Percentiles rank a stretch among this genome's conserved stretches.
These are phyloP conservation scores for Dynastes hyllus DNA, from an alignment of 2,888 invertebrate species.

Conservation along the genomic window DNA sequence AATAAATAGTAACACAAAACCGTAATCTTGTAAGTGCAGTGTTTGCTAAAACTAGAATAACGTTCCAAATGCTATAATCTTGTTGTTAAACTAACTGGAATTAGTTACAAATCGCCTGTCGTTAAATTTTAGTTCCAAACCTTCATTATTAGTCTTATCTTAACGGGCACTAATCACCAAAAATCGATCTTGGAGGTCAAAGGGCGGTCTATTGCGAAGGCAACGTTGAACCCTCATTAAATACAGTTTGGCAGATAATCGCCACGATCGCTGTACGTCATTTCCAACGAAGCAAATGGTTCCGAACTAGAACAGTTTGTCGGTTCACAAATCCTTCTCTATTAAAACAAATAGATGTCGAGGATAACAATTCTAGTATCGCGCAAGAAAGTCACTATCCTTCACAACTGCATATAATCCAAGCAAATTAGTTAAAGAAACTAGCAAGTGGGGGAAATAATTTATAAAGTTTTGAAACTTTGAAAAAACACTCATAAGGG, in stretches of 20 bases:
- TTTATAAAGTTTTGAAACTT: too few species aligned
- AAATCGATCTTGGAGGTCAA: constrained; percentile 7
- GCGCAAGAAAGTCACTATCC: too few species aligned
- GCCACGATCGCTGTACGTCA: constrained; percentile 12
- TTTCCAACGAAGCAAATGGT: background rate
- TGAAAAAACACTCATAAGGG: too few species aligned
- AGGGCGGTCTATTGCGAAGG: background rate
- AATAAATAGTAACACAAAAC: too few species aligned
- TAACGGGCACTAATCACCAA: constrained; percentile 11
- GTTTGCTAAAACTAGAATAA: background rate
- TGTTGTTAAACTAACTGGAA: constrained; percentile 3
- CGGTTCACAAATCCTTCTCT: too few species aligned
- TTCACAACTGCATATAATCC: too few species aligned
- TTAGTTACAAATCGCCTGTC: background rate
- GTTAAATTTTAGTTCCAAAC: constrained; percentile 1
- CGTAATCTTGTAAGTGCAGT: too few species aligned
- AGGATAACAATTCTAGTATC: too few species aligned
- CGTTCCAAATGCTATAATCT: background rate
- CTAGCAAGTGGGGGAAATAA: too few species aligned
- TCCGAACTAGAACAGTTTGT: too few species aligned
- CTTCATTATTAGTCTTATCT: constrained; percentile 22
- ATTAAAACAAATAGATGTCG: background rate
- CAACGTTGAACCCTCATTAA: constrained; percentile 30
- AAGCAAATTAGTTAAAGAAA: too few species aligned
- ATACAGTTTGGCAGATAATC: constrained; percentile 31